phyloP scores from a whole-genome alignment of 1,140 invertebrate species.

The Thrips palmi region DNA sequence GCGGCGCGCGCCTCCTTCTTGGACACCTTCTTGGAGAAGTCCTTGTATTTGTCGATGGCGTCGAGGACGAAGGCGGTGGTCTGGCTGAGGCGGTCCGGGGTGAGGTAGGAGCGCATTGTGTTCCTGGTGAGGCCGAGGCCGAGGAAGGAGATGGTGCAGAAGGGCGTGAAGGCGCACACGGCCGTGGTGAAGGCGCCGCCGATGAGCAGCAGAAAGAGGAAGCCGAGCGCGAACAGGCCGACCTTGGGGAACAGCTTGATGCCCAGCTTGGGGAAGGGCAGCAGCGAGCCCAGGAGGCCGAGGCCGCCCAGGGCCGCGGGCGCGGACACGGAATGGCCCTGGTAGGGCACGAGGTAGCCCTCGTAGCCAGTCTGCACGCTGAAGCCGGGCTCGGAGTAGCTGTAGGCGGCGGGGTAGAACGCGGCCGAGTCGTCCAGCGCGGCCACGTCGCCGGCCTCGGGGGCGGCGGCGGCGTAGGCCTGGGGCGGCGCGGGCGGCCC shows the following conservation, averaged over 20 bases:
- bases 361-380: slow-evolving; percentile 24
- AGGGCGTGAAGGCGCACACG: slow-evolving; percentile 40
- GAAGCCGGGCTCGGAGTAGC: slow-evolving; percentile 13
- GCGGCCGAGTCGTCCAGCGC: slow-evolving; percentile 7
- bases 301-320: slow-evolving; percentile 12
- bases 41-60: slow-evolving; percentile 42
- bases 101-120: slow-evolving; percentile 24
- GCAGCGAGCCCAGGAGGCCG: slow-evolving; percentile 12
- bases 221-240: slow-evolving; percentile 34
- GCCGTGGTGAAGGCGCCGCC: slow-evolving; percentile 28
- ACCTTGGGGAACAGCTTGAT: slow-evolving; percentile 23
- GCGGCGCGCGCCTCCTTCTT: too few species aligned
- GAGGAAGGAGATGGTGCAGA: slow-evolving; percentile 38
- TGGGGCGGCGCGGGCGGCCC: slow-evolving; percentile 5
- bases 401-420: slow-evolving; percentile 2
- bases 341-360: slow-evolving; percentile 15
- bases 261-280: slow-evolving; percentile 20
- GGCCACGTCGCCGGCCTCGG: background rate
- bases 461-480: slow-evolving; percentile 4
- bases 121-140: slow-evolving; percentile 26
- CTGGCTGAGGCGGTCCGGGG: slow-evolving; percentile 30
- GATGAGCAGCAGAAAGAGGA: slow-evolving; percentile 22
- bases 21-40: slow-evolving; percentile 26
- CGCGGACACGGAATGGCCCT: slow-evolving; percentile 11
- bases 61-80: slow-evolving; percentile 37